Evolutionary conservation across 2,113 vertebrate species (phyloP).

Genomic region (Leptobrachium ailaonicum): DNA sequence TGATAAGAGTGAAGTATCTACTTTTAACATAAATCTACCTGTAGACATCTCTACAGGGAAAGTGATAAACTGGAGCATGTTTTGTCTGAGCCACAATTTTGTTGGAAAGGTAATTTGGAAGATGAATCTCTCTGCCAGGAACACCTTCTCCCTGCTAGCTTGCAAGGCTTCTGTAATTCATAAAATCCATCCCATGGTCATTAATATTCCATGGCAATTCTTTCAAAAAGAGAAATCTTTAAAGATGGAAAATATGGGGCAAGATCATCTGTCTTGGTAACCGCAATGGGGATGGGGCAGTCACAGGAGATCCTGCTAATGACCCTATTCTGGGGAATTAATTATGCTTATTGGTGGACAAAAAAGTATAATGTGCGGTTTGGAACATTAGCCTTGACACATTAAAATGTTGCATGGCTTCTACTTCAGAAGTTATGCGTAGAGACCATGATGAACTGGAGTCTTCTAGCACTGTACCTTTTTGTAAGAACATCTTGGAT

Average conservation of each 20-base stretch:
- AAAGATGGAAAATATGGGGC: slow-evolving; percentile 33
- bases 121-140: slow-evolving; percentile 21
- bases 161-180: slow-evolving; percentile 2
- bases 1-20: too few species aligned
- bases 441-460: too few species aligned
- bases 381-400: neutral
- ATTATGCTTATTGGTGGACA: slow-evolving; percentile 33
- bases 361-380: slow-evolving; percentile 12
- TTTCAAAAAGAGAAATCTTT: slow-evolving; percentile 38
- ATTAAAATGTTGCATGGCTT: neutral
- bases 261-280: slow-evolving; percentile 44
- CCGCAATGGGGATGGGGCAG: slow-evolving; percentile 26
- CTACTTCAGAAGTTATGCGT: too few species aligned
- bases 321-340: slow-evolving; percentile 45
- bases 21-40: neutral
- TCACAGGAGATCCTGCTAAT: slow-evolving; percentile 37
- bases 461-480: too few species aligned
- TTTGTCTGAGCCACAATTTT: slow-evolving; percentile 9
- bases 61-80: neutral
- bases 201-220: slow-evolving; percentile 40
- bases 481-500: too few species aligned
- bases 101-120: slow-evolving; percentile 14
- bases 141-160: neutral
- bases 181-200: neutral
- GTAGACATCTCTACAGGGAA: neutral